Evolutionary conservation across 1,140 invertebrate species (phyloP).

Genomic region (Spodoptera litura): DNA sequence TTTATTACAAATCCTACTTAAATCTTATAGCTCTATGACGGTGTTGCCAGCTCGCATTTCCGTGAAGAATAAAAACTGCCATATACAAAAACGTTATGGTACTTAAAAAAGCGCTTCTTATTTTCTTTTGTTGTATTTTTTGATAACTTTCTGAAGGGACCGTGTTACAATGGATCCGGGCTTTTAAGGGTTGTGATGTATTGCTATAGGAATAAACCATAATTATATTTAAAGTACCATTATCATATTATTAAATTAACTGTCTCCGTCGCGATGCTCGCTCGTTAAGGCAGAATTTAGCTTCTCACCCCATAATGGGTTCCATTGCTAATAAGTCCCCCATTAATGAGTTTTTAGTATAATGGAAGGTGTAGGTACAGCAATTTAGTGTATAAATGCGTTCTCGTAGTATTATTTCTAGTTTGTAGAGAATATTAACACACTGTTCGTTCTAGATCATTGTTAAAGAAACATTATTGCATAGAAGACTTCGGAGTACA

Average conservation of each 20-base stretch:
- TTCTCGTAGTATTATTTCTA: not conserved
- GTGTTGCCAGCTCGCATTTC: too few relatives aligned
- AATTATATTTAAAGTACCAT: constrained; percentile 39
- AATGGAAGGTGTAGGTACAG: not conserved
- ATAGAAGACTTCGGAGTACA: not conserved
- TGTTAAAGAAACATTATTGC: too few relatives aligned
- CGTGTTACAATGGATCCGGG: constrained; percentile 20
- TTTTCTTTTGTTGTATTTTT: constrained; percentile 13
- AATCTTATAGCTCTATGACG: too few relatives aligned
- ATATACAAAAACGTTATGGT: constrained; percentile 6
- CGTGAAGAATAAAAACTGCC: too few relatives aligned
- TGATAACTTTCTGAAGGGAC: constrained; percentile 12
- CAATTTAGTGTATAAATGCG: not conserved
- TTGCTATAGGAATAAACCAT: constrained; percentile 1
- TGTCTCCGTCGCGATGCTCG: not conserved
- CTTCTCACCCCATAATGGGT: constrained; percentile 31
- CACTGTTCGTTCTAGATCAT: too few relatives aligned
- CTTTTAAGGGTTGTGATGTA: constrained; percentile 11
- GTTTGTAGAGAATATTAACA: too few relatives aligned
- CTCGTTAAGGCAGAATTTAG: constrained; percentile 27
- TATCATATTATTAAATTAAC: constrained; percentile 42
- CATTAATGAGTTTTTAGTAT: constrained; percentile 26
- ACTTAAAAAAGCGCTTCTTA: not conserved
- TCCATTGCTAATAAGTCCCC: constrained; percentile 28
- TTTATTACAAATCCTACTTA: too few relatives aligned